Conservation (phyloP, 2,113 vertebrate species). For the Daphoenositta chrysoptera region DNA sequence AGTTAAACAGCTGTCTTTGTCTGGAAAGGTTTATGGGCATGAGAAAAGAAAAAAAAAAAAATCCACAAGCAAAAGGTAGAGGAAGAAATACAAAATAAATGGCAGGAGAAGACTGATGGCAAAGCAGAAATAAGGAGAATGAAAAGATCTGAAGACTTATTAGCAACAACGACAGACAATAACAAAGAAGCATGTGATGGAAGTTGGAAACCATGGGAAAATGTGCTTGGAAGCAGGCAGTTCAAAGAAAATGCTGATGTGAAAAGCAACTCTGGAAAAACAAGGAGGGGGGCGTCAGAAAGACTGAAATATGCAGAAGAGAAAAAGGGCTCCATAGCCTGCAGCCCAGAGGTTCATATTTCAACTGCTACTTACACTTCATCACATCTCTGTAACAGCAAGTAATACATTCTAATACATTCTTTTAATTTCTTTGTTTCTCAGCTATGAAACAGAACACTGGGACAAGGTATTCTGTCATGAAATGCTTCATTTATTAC, state of each 20-base stretch:
- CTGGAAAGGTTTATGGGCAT: neutral
- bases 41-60: neutral
- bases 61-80: neutral
- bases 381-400: neutral
- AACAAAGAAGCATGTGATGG: neutral
- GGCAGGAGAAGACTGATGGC: accelerated
- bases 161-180: neutral
- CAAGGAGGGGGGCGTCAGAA: neutral
- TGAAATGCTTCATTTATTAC: neutral
- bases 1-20: neutral
- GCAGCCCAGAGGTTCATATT: neutral
- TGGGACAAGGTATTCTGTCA: neutral
- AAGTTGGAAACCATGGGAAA: neutral
- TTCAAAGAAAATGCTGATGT: neutral
- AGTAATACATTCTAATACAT: neutral
- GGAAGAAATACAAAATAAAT: neutral
- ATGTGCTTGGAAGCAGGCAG: neutral
- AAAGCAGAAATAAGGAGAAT: neutral
- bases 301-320: neutral
- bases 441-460: neutral
- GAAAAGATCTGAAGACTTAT: neutral
- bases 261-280: neutral
- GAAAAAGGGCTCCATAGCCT: neutral
- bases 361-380: neutral
- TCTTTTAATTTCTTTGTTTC: neutral